These are phyloP conservation scores for Piscicola geometra DNA, from an alignment of 2,888 invertebrate species.

Conservation along the genomic window DNA sequence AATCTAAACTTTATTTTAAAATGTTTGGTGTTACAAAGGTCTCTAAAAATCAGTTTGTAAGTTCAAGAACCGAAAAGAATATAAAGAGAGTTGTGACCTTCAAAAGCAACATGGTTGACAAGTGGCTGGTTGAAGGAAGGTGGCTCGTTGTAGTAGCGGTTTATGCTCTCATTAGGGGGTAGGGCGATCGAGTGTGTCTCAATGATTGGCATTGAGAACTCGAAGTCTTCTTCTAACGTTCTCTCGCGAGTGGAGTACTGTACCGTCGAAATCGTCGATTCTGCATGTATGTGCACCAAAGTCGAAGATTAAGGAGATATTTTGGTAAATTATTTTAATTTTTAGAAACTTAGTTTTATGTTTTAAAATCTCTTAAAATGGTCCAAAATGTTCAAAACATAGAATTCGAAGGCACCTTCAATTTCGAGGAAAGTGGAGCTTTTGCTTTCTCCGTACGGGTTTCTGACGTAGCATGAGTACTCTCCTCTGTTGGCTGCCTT, in stretches of 20 bases:
- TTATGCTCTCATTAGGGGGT: conserved; percentile 14
- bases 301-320: too few relatives aligned
- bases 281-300: too few relatives aligned
- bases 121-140: conserved; percentile 25
- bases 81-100: too few relatives aligned
- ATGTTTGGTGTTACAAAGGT: too few relatives aligned
- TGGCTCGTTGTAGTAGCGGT: conserved; percentile 20
- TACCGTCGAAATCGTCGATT: neutral
- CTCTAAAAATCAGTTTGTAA: too few relatives aligned
- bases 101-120: conserved; percentile 27
- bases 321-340: too few relatives aligned
- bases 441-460: conserved; percentile 14
- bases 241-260: neutral
- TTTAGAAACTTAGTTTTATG: too few relatives aligned
- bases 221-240: neutral
- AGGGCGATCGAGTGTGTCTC: conserved; percentile 20
- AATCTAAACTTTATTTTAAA: too few relatives aligned
- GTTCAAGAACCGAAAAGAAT: too few relatives aligned
- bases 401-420: conserved; percentile 16
- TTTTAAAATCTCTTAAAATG: too few relatives aligned
- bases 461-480: conserved; percentile 24
- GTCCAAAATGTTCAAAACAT: too few relatives aligned
- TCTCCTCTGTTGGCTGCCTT: conserved; percentile 28
- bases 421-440: conserved; percentile 18
- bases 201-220: conserved; percentile 28